phyloP scores from a whole-genome alignment of 2,797 vertebrate genomes.

The Peromyscus aztecus region DNA sequence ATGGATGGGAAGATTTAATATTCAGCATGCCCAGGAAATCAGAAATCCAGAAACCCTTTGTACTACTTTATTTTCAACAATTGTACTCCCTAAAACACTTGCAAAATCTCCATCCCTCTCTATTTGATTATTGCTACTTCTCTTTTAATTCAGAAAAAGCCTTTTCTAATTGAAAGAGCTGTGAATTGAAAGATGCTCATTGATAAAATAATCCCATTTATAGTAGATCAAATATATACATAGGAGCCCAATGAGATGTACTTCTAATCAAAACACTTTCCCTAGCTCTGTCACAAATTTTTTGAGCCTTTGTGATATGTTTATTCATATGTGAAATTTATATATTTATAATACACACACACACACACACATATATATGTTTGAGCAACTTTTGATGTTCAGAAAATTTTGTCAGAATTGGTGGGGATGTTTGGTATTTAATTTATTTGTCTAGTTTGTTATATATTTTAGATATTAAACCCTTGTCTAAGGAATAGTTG shows the following conservation, averaged over 20 bases:
- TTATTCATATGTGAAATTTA: not conserved
- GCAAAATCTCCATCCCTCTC: constrained; percentile 27
- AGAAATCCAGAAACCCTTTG: constrained; percentile 57
- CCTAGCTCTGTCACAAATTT: not conserved
- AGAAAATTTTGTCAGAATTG: not conserved
- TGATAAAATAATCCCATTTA: not conserved
- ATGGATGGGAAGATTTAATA: constrained; percentile 42
- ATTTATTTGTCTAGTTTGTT: not conserved
- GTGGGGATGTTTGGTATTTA: not conserved
- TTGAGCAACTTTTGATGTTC: not conserved
- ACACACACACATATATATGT: not conserved
- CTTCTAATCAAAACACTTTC: not conserved
- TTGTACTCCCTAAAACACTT: not conserved
- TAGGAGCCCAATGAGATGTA: not conserved
- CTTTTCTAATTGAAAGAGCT: constrained; percentile 6
- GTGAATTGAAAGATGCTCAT: not conserved
- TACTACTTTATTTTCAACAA: constrained; percentile 44
- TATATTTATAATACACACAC: too few relatives aligned
- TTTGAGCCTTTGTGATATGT: not conserved
- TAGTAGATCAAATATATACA: not conserved
- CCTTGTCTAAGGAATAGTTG: not conserved
- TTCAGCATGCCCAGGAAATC: constrained; percentile 11
- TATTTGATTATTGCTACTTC: not conserved
- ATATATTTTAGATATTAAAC: not conserved
- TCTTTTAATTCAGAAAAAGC: constrained; percentile 7